Evolutionary conservation across 2,113 vertebrate species (phyloP), one percentile per base, ranked within the genome.

Genomic region (Semicossyphus pulcher): DNA sequence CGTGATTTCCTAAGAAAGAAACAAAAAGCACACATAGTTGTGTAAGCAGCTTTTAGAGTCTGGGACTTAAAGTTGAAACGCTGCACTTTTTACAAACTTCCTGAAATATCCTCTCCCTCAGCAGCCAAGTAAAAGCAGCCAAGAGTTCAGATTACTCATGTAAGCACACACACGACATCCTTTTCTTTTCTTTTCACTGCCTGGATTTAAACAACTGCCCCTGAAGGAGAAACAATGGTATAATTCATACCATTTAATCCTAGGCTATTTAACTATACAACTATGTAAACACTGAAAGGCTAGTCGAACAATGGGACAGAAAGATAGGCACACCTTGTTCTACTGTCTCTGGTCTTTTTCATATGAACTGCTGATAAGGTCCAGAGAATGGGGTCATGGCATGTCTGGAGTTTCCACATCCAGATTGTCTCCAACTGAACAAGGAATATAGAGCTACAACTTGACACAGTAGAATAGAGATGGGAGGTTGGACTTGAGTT

Each of bases 111-210:
- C 5, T 23, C 5, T 54, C 52, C 16, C 42, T 15, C 16, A n/a
- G 21, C 26, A 20, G 0, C 4, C 32, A 23, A 11, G 53, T 37
- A 28, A 20, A 9, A 7, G 39, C 21, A 28, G 66, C 48, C 65
- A 68, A 15, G 0, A 32, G 11, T 7, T 70, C 42, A 21, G 23
- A 44, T 15, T 67, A 56, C 32, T 60, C 34, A 60, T 23, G 23
- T 3, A 11, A n/a, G 26, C 10, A 16, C 16, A 18, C 1, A 21
- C 12, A 48, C 39, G 10, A 26, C 36, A 42, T 67, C 39, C 45
- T 25, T 44, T 56, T 68, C 49, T 32, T 25, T 66, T 69, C 48
- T 8, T 58, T 70, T 76, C 65, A 9, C 49, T 53, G 37, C 10
- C 18, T 31, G 20, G 2, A 15, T 18, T 52, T 23, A 25, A 37